These are phyloP conservation scores for Gambusia holbrooki DNA, from an alignment of 2,113 vertebrate species.

Conservation along the genomic window DNA sequence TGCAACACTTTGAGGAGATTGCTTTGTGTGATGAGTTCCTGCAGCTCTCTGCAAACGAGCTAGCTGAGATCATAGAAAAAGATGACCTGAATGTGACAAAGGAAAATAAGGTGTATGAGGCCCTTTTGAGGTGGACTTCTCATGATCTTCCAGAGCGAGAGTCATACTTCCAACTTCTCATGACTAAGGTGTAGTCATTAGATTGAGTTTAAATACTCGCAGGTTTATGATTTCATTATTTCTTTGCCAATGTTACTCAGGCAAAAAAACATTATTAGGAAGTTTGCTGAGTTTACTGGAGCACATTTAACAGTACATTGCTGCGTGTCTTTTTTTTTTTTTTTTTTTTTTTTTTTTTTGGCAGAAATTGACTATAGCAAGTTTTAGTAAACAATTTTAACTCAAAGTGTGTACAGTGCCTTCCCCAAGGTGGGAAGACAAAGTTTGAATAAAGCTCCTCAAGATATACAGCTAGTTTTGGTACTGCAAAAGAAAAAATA, in stretches of 20 bases:
- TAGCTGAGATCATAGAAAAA: slow-evolving; percentile 77
- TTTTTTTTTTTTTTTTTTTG: too few relatives aligned
- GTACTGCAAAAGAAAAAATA: too few relatives aligned
- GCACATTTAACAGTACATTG: too few relatives aligned
- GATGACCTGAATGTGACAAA: slow-evolving; percentile 51
- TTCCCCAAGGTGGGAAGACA: too few relatives aligned
- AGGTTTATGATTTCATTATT: not conserved
- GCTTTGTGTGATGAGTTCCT: slow-evolving; percentile 79
- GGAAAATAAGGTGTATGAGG: slow-evolving; percentile 33
- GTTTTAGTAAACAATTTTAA: too few relatives aligned
- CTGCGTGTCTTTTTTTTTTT: too few relatives aligned
- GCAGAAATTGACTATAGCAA: too few relatives aligned
- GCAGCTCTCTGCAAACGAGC: slow-evolving; percentile 78
- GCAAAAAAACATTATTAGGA: not conserved
- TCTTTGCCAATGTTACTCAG: not conserved
- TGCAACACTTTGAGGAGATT: slow-evolving; percentile 81
- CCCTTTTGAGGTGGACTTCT: slow-evolving; percentile 46
- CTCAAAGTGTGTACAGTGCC: too few relatives aligned
- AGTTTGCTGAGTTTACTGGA: not conserved
- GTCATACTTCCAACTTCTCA: slow-evolving; percentile 8
- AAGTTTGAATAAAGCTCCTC: too few relatives aligned
- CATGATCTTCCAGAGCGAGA: slow-evolving; percentile 15
- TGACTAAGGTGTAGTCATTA: not conserved
- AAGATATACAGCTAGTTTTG: too few relatives aligned
- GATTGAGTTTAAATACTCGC: not conserved